Evolutionary conservation across 1,140 invertebrate species (phyloP).

Genomic region (Conus ventricosus): DNA sequence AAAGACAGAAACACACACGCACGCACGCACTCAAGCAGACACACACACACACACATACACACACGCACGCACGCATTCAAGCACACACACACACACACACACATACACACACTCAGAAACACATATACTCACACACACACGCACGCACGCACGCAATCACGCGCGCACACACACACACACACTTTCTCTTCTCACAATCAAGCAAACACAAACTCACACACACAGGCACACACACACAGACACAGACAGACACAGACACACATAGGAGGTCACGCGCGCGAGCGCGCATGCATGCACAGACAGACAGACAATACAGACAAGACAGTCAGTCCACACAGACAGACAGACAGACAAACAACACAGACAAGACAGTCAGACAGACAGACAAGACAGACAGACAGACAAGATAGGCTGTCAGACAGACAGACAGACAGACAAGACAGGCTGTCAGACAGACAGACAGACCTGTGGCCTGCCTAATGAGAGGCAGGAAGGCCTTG

Average conservation of each 20-base stretch:
- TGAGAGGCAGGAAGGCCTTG: slow-evolving; percentile 82
- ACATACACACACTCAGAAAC: not conserved
- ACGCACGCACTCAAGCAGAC: no score
- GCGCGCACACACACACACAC: slow-evolving; percentile 46
- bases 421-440: no score
- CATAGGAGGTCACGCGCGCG: not conserved
- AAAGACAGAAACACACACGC: no score
- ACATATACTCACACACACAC: slow-evolving; percentile 8
- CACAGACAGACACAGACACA: slow-evolving; percentile 2
- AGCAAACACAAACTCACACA: slow-evolving; percentile 4
- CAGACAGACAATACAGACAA: no score
- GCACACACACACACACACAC: not conserved
- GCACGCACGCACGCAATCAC: not conserved
- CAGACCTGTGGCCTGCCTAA: slow-evolving; percentile 80
- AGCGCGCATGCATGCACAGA: not conserved
- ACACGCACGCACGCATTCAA: not conserved
- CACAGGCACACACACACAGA: not conserved
- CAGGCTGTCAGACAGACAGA: no score
- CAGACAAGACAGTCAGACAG: no score
- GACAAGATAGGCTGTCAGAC: no score
- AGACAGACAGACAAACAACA: no score
- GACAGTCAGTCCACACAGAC: no score
- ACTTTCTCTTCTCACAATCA: not conserved
- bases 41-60: not conserved
- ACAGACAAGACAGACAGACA: no score